Percentiles rank a stretch among this genome's conserved stretches.
phyloP scores from a whole-genome alignment of 1,140 invertebrate genomes.

The Platyura marginata region DNA sequence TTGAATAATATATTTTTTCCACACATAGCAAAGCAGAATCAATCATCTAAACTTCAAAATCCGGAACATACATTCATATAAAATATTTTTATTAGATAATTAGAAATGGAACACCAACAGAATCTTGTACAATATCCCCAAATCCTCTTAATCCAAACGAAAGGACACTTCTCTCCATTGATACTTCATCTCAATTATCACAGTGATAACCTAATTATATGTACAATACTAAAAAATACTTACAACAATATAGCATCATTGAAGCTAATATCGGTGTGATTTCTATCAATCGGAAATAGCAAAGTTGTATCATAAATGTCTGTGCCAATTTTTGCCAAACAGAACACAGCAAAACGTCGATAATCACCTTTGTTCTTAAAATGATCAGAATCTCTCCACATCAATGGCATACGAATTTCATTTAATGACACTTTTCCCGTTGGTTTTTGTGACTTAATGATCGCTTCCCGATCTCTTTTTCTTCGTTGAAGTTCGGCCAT shows the following conservation, averaged over 20 bases:
- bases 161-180: too few species aligned
- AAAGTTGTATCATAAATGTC: slow-evolving; percentile 50
- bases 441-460: slow-evolving; percentile 10
- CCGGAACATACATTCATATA: too few species aligned
- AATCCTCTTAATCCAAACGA: too few species aligned
- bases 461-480: slow-evolving; percentile 23
- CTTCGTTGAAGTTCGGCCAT: slow-evolving; percentile 44
- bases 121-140: too few species aligned
- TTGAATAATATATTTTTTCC: too few species aligned
- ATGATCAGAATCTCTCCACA: slow-evolving; percentile 54
- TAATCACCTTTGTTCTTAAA: slow-evolving; percentile 58
- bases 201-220: too few species aligned
- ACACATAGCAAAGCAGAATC: too few species aligned
- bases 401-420: slow-evolving; percentile 48
- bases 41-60: too few species aligned
- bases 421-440: slow-evolving; percentile 30
- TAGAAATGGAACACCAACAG: too few species aligned
- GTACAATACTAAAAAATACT: too few species aligned
- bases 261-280: slow-evolving; percentile 50
- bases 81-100: too few species aligned
- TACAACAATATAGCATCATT: slow-evolving; percentile 50
- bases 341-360: slow-evolving; percentile 50
- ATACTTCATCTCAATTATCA: too few species aligned
- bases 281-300: slow-evolving; percentile 45
- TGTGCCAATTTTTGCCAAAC: slow-evolving; percentile 42